Conservation (phyloP, 1,140 invertebrate genomes). For the Dendroctonus ponderosae region DNA sequence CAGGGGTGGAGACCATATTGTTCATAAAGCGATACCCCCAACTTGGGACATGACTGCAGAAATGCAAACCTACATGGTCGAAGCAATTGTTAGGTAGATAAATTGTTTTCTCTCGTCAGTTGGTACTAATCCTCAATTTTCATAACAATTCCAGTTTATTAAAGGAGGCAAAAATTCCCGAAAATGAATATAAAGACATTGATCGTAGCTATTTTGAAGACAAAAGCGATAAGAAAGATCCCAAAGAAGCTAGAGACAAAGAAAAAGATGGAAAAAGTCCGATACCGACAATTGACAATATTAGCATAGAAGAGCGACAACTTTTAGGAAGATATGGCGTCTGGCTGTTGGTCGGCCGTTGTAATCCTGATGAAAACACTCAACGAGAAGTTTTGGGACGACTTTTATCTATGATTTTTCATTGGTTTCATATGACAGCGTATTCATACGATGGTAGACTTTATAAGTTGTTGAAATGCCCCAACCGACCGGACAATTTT, state of each 20-base stretch:
- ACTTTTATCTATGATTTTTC: constrained; percentile 93
- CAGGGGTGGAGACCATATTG: constrained; percentile 83
- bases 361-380: constrained; percentile 81
- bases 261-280: constrained; percentile 45
- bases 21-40: constrained; percentile 79
- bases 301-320: constrained; percentile 77
- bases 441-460: constrained; percentile 86
- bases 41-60: constrained; percentile 87
- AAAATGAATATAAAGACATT: constrained; percentile 56
- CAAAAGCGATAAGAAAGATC: constrained; percentile 64
- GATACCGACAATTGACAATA: constrained; percentile 56
- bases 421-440: constrained; percentile 98
- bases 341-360: constrained; percentile 93
- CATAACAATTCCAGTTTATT: constrained; percentile 57
- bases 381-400: constrained; percentile 86
- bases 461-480: no score
- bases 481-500: constrained; percentile 1
- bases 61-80: constrained; percentile 90
- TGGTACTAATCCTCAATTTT: neutral
- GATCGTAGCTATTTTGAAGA: constrained; percentile 57
- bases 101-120: neutral
- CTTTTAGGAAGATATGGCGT: constrained; percentile 93
- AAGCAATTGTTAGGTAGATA: constrained; percentile 90
- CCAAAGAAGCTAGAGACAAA: constrained; percentile 39
- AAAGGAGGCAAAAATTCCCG: constrained; percentile 75